Evolutionary conservation across 2,888 invertebrate genomes (phyloP), one percentile per base, ranked within the genome.

Genomic region (Agrochola circellaris): DNA sequence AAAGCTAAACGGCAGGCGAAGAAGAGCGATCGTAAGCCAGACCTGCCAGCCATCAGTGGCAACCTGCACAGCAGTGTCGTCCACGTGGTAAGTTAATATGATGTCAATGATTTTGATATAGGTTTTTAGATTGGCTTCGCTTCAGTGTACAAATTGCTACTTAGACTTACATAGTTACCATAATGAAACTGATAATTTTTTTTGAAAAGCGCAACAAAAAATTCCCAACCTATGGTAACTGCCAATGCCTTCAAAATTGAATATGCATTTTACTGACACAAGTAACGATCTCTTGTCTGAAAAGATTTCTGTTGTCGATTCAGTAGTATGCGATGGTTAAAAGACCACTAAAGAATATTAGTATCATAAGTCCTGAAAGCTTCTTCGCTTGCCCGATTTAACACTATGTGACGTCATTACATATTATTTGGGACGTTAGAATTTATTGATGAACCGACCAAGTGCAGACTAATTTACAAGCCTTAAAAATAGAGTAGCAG

Each of bases 1-100:
- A 99, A 99, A 95, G 98, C 98, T 87, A 99, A 99, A 95, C 97
- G 98, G 89, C 98, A 98, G 87, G 98, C 98, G 80, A 99, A 99
- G 96, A 98, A 98, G 97, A 98, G 98, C 92, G 97, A 95, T 84
- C 95, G 95, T 89, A 97, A 95, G 93, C 95, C 95, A 60, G 95
- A 96, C 90, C 90, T 96, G 89, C 97, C 95, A 51, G 93, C 95
- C 81, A 95, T 97, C 86, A 96, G 96, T 88, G 95, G 96, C 81
- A 97, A 96, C 89, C 95, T 98, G 90, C 98, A 98, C 91, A 98
- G 98, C 97, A 98, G 98, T 93, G 98, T 98, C 87, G 92, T 92
- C 8, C 98, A 98, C 96, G 98, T 98, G 97, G 98, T 98, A 68
- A 87, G 85, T 61, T 38, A 45, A 61, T 51, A 56, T 56, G 4